A percentile compares a stretch with the other conserved stretches of the same genome.
phyloP scores from a whole-genome alignment of 30 jellyfish, hydroid and myxozoan species.

The Nemopilema nomurai region DNA sequence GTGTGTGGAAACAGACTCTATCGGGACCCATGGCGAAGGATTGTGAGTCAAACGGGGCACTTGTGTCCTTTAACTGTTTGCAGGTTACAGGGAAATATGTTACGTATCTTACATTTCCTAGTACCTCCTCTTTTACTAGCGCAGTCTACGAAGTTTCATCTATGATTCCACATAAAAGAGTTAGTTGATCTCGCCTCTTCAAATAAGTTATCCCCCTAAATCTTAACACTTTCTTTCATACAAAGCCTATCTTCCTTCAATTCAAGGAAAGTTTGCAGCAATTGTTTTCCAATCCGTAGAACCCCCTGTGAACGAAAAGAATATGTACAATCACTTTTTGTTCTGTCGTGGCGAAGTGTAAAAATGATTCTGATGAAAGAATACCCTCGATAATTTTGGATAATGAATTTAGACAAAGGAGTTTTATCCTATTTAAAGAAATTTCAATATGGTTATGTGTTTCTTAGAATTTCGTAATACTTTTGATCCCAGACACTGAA shows the following conservation, averaged over 20 bases:
- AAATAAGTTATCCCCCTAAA: too few relatives aligned
- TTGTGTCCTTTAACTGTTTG: not conserved
- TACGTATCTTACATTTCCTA: too few relatives aligned
- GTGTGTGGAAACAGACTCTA: not conserved
- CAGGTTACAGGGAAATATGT: not conserved
- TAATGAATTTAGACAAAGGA: slow-evolving; percentile 7
- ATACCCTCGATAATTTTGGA: slow-evolving; percentile 13
- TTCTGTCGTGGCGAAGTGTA: not conserved
- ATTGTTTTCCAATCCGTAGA: too few relatives aligned
- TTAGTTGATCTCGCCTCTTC: too few relatives aligned
- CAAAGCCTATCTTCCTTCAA: too few relatives aligned
- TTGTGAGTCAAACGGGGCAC: not conserved
- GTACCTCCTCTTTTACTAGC: too few relatives aligned
- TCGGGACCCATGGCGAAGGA: not conserved
- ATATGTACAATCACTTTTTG: not conserved
- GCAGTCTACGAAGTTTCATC: too few relatives aligned
- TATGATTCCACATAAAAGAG: too few relatives aligned
- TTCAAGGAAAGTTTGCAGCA: too few relatives aligned
- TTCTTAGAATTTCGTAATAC: slow-evolving; percentile 14
- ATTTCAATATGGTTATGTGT: slow-evolving; percentile 4
- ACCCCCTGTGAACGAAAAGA: too few relatives aligned
- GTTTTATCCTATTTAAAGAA: slow-evolving; percentile 17
- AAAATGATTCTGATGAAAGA: slow-evolving; percentile 5
- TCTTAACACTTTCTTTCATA: too few relatives aligned
- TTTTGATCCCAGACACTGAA: not conserved